These are phyloP conservation scores for Nudaria mundana DNA, from an alignment of 2,888 invertebrate genomes.

Conservation along the genomic window DNA sequence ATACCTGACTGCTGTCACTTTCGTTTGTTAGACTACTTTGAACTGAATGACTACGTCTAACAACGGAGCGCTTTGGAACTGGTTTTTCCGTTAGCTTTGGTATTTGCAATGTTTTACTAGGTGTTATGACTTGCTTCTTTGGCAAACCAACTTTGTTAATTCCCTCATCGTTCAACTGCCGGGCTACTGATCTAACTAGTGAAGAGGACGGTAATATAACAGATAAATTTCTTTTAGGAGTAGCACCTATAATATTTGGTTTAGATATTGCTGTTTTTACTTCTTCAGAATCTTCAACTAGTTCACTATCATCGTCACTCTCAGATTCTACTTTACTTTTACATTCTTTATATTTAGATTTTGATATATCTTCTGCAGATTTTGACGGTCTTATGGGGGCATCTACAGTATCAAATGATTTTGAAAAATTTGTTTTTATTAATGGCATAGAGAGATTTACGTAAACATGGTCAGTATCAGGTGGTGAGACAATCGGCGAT, in stretches of 20 bases:
- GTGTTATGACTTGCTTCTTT: slow-evolving; percentile 68
- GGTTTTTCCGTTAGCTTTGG: slow-evolving; percentile 75
- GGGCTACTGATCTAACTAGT: slow-evolving; percentile 67
- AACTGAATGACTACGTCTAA: slow-evolving; percentile 71
- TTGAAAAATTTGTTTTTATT: slow-evolving; percentile 53
- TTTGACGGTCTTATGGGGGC: slow-evolving; percentile 60
- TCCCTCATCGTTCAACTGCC: slow-evolving; percentile 64
- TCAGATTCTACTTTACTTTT: slow-evolving; percentile 31
- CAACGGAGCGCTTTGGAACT: slow-evolving; percentile 68
- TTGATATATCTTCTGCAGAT: slow-evolving; percentile 61
- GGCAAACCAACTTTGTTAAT: slow-evolving; percentile 65
- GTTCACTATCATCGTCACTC: slow-evolving; percentile 18
- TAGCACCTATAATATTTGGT: slow-evolving; percentile 72
- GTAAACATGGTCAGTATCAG: slow-evolving; percentile 79
- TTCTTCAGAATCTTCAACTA: slow-evolving; percentile 30
- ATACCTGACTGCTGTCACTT: slow-evolving; percentile 71
- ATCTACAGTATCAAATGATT: slow-evolving; percentile 58
- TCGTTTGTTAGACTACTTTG: slow-evolving; percentile 59
- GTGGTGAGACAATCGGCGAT: slow-evolving; percentile 56
- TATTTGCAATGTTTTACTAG: slow-evolving; percentile 75
- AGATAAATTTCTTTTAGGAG: slow-evolving; percentile 61
- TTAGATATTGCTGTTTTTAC: slow-evolving; percentile 42
- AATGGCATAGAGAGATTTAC: slow-evolving; percentile 81
- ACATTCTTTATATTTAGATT: slow-evolving; percentile 26
- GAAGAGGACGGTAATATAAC: slow-evolving; percentile 68